phyloP scores from a whole-genome alignment of 2,797 vertebrate species.

The Balearica regulorum region DNA sequence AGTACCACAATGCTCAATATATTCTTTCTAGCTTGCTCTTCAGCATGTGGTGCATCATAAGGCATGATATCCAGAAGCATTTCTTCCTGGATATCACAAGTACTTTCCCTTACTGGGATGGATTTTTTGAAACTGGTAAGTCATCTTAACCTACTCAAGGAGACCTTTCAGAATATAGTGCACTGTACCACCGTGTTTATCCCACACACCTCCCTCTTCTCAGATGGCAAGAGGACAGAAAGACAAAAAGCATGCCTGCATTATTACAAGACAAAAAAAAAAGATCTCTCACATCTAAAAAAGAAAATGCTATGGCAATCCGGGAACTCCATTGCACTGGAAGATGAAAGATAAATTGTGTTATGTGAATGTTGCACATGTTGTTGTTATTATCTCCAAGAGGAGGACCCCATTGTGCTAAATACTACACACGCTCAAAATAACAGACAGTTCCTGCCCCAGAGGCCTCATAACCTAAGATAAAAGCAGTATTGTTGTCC shows the following conservation, averaged over 20 bases:
- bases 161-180: not conserved
- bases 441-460: constrained; percentile 15
- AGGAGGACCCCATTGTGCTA: constrained; percentile 40
- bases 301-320: not conserved
- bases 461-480: constrained; percentile 20
- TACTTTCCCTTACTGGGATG: not conserved
- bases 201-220: not conserved
- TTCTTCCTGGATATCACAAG: not conserved
- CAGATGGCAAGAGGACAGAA: not conserved
- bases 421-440: not conserved
- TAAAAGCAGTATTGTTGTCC: constrained; percentile 35
- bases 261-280: not conserved
- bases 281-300: not conserved
- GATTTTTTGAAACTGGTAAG: constrained; percentile 16
- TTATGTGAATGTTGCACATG: constrained; percentile 18
- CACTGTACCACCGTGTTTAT: not conserved
- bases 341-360: constrained; percentile 26
- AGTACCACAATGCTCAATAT: constrained; percentile 39
- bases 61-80: not conserved
- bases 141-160: not conserved
- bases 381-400: constrained; percentile 47
- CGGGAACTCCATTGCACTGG: not conserved
- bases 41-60: not conserved
- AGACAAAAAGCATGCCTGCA: not conserved
- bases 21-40: constrained; percentile 32